phyloP scores from a whole-genome alignment of 2,888 invertebrate species.

The Diplolepis rosae region DNA sequence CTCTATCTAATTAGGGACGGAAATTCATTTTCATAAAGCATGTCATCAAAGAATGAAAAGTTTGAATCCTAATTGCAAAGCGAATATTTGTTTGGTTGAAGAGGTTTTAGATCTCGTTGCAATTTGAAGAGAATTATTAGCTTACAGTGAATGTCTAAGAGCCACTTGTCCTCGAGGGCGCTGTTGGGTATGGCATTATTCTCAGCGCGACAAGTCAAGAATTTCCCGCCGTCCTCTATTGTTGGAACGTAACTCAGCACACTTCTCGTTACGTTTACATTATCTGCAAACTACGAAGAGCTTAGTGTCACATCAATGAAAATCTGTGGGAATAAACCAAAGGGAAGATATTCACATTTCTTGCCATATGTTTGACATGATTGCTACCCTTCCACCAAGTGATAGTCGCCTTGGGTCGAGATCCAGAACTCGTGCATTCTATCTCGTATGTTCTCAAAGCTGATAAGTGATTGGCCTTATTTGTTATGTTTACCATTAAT shows the following conservation, averaged over 20 bases:
- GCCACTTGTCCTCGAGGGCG: slow-evolving; percentile 90
- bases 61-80: no score
- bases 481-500: slow-evolving; percentile 86
- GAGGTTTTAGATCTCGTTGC: neutral
- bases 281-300: slow-evolving; percentile 54
- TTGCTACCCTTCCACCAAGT: slow-evolving; percentile 93
- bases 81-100: neutral
- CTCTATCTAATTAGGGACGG: neutral
- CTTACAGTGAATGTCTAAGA: slow-evolving; percentile 92
- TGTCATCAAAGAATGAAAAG: no score
- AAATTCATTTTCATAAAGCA: neutral
- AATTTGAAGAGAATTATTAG: slow-evolving; percentile 60
- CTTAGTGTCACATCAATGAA: slow-evolving; percentile 46
- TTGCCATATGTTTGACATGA: slow-evolving; percentile 87
- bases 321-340: neutral
- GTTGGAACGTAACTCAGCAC: slow-evolving; percentile 86
- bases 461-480: slow-evolving; percentile 87
- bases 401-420: slow-evolving; percentile 88
- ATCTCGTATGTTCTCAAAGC: slow-evolving; percentile 90
- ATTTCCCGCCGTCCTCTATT: slow-evolving; percentile 92
- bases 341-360: slow-evolving; percentile 81
- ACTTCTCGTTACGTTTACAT: slow-evolving; percentile 40
- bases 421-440: slow-evolving; percentile 90
- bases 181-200: slow-evolving; percentile 90
- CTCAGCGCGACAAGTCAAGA: slow-evolving; percentile 90